Base-by-base conservation (phyloP, 2,888 invertebrate species). In the Keiferia lycopersicella region DNA sequence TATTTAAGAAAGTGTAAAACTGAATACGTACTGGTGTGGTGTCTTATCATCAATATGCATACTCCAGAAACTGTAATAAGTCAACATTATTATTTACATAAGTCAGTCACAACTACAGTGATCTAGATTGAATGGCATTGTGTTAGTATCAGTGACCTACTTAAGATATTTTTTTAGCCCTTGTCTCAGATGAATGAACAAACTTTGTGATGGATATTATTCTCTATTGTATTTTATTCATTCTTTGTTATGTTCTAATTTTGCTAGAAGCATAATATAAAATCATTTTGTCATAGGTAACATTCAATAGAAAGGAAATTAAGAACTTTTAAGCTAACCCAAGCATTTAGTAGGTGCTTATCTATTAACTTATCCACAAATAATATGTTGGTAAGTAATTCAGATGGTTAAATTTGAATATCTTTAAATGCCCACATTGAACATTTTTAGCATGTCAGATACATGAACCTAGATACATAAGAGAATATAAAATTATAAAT, bases 91-190 rank as follows among this genome's bases (percentile, higher is more conserved):
- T 26, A 22, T 53, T 22, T 53, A 53, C 51, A 53, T 26, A 22
- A 22, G 18, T 34, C 6, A 53, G 22, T 45, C 8, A n/a, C 51
- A 11, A 14, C 12, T 30, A 20, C 51, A 22, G 20, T 51, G 51
- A 18, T 16, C 48, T 50, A 50, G 20, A 39, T 58, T 58, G 20
- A 22, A 39, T 41, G 39, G 38, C 58, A 58, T 58, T 58, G 58
- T 39, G 39, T 16, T 39, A 39, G 38, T 38, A 34, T 20, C 39
- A 22, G 20, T 62, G 62, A 39, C 39, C 62, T 53, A 62, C 51
- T 51, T 62, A 22, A 22, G 20, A 10, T 53, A 22, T 26, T 53
- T 22, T 53, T 53, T 22, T 22, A 14, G 14, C 22, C 22, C 51
- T 22, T 14, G 26, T 53, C 26, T 12, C 51, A 53, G 22, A 22